Evolutionary conservation across 2,888 invertebrate species (phyloP).

Genomic region (Matsumyia berberina): DNA sequence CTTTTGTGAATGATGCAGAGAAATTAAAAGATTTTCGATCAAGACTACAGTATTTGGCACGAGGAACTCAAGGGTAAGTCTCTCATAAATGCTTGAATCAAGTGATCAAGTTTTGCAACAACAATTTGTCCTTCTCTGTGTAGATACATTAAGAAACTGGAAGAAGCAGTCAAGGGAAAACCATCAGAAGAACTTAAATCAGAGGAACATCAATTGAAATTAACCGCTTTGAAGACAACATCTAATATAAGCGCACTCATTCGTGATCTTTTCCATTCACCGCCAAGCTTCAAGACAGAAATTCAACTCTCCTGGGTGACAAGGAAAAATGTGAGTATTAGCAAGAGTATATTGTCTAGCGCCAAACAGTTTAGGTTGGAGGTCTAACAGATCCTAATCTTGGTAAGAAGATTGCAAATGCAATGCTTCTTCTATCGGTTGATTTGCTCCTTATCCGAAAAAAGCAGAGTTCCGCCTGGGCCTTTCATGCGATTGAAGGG

Average conservation of each 20-base stretch:
- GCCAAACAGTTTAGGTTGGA: conserved; percentile 29
- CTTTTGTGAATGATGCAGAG: conserved; percentile 88
- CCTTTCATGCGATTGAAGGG: too few species aligned
- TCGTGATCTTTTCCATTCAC: conserved; percentile 96
- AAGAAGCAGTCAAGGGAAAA: conserved; percentile 87
- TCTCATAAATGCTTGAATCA: too few species aligned
- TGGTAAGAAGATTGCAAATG: too few species aligned
- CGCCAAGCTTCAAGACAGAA: conserved; percentile 95
- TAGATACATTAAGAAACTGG: conserved; percentile 84
- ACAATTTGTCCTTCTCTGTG: not conserved
- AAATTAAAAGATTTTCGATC: conserved; percentile 93
- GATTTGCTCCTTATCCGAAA: too few species aligned
- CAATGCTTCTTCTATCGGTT: too few species aligned
- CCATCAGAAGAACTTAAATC: conserved; percentile 89
- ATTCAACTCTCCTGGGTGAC: conserved; percentile 91
- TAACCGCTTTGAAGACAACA: conserved; percentile 93
- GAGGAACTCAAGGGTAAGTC: conserved; percentile 93
- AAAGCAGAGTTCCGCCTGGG: too few species aligned
- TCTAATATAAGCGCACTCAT: conserved; percentile 96
- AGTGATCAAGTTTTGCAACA: not conserved
- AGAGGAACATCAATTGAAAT: conserved; percentile 91
- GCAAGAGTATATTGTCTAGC: too few species aligned
- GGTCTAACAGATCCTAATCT: too few species aligned
- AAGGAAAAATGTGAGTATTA: conserved; percentile 85
- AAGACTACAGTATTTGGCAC: conserved; percentile 95